Percentiles rank a stretch among this genome's conserved stretches.
These are phyloP conservation scores for Sinhomidia bicolor DNA, from an alignment of 2,888 invertebrate genomes.

Conservation along the genomic window DNA sequence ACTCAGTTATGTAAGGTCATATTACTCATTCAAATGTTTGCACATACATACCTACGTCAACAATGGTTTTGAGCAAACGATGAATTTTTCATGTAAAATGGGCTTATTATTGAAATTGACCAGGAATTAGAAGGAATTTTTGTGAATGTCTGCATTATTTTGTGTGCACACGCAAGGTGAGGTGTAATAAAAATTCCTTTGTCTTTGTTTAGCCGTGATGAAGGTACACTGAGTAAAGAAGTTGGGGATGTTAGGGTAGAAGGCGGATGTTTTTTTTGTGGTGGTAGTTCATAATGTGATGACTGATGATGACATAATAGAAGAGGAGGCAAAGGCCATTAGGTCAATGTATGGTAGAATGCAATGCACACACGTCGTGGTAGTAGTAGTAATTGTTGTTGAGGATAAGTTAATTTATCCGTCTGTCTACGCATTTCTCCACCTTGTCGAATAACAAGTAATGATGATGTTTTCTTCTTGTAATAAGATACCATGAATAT, in stretches of 20 bases:
- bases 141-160: neutral
- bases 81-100: conserved; percentile 3
- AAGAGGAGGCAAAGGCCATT: conserved; percentile 31
- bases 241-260: conserved; percentile 4
- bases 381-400: neutral
- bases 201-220: neutral
- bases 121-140: conserved; percentile 14
- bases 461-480: neutral
- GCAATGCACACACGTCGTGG: neutral
- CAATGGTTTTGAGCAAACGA: neutral
- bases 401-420: neutral
- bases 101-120: conserved; percentile 14
- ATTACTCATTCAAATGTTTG: conserved; percentile 13
- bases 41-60: neutral
- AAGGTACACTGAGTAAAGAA: neutral
- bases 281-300: conserved; percentile 6
- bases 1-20: conserved; percentile 6
- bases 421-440: conserved; percentile 17
- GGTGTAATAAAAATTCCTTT: neutral
- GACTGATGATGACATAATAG: conserved; percentile 39
- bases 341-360: conserved; percentile 40
- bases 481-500: neutral
- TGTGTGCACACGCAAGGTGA: neutral
- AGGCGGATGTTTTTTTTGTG: conserved; percentile 1
- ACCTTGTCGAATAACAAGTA: conserved; percentile 13